Conservation (phyloP, 2,113 vertebrate species). For the Origma solitaria region DNA sequence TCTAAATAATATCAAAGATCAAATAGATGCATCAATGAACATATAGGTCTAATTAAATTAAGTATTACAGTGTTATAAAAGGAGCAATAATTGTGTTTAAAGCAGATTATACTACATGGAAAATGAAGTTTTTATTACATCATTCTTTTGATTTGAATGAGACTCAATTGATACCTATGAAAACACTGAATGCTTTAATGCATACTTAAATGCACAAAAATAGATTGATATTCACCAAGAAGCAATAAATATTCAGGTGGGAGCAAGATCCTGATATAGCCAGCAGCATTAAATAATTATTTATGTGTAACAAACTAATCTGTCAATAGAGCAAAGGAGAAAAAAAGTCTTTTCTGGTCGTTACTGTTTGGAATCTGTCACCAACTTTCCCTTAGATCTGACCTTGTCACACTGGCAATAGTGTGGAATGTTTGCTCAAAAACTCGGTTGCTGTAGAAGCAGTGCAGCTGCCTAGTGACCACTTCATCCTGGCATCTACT, state of each 20-base stretch:
- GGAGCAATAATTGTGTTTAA: neutral
- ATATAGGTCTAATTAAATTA: neutral
- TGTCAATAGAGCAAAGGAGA: neutral
- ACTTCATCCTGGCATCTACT: fast-evolving
- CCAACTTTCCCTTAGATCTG: neutral
- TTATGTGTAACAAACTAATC: neutral
- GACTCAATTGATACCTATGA: neutral
- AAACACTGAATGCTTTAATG: neutral
- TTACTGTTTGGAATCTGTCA: neutral
- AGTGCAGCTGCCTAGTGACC: neutral
- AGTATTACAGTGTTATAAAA: neutral
- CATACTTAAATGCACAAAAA: neutral
- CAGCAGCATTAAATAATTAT: neutral
- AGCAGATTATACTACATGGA: neutral
- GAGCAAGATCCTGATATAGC: neutral
- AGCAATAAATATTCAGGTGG: neutral
- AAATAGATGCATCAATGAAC: neutral
- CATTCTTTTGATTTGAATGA: neutral
- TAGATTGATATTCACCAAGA: neutral
- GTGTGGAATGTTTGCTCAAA: neutral
- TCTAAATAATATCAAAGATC: neutral
- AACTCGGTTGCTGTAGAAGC: neutral
- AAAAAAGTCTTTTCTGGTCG: neutral
- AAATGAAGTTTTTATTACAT: neutral
- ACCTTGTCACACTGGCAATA: neutral